Conservation (phyloP, 1,140 invertebrate species). For the Drosophila azteca region DNA sequence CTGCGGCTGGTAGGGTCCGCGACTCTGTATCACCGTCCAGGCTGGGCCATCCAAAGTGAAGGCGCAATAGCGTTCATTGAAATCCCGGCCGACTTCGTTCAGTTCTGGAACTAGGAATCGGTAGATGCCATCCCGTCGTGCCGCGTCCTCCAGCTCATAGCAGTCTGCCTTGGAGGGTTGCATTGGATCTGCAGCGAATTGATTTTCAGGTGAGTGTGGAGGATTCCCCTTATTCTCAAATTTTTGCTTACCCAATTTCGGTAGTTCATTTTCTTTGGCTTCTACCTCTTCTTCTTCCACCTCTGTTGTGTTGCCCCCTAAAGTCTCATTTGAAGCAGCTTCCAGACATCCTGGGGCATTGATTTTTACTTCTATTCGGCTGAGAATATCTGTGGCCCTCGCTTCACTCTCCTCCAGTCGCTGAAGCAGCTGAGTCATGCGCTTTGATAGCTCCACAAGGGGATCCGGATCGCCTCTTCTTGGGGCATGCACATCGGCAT, state of each 20-base stretch:
- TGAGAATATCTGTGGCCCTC: not conserved
- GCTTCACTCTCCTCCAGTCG: slow-evolving; percentile 24
- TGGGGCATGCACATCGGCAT: slow-evolving; percentile 19
- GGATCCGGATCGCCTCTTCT: slow-evolving; percentile 1
- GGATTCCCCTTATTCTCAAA: not conserved
- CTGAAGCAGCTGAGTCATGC: slow-evolving; percentile 24
- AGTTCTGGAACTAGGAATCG: slow-evolving; percentile 60
- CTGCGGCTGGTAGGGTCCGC: slow-evolving; percentile 17
- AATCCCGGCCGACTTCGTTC: slow-evolving; percentile 68
- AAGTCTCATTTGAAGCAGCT: not conserved
- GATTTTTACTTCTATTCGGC: slow-evolving; percentile 6
- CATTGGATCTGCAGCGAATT: slow-evolving; percentile 10
- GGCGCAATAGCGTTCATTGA: slow-evolving; percentile 68
- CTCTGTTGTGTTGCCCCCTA: no score
- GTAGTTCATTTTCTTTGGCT: not conserved
- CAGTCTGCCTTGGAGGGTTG: slow-evolving; percentile 58
- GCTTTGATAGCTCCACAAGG: slow-evolving; percentile 13
- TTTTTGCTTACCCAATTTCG: slow-evolving; percentile 18
- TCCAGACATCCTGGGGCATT: slow-evolving; percentile 17
- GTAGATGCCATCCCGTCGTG: slow-evolving; percentile 66
- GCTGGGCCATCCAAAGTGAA: slow-evolving; percentile 67
- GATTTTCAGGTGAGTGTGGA: slow-evolving; percentile 36
- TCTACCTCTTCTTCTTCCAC: not conserved
- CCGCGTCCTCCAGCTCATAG: slow-evolving; percentile 46
- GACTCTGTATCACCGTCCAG: slow-evolving; percentile 84